phyloP scores from a whole-genome alignment of 2,888 invertebrate species.

The Proisotoma minuta region DNA sequence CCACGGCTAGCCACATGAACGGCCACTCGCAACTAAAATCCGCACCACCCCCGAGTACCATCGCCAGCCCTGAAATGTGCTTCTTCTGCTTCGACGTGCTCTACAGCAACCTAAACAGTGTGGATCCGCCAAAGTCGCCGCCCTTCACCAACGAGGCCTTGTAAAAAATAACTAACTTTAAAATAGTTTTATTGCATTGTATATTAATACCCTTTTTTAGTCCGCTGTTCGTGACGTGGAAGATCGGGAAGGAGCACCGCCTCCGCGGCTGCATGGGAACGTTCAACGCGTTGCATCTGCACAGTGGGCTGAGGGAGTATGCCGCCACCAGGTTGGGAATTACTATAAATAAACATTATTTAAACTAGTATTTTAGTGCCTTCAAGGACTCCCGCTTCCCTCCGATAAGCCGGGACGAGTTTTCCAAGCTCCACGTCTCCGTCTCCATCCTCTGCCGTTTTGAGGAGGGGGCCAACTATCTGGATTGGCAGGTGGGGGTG shows the following conservation, averaged over 20 bases:
- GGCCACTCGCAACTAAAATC: no score
- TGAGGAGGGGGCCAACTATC: constrained; percentile 88
- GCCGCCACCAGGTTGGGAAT: constrained; percentile 72
- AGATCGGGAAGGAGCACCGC: constrained; percentile 90
- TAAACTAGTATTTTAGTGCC: constrained; percentile 63
- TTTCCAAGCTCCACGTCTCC: constrained; percentile 85
- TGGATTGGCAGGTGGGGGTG: constrained; percentile 95
- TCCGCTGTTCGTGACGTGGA: constrained; percentile 99
- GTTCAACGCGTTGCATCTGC: constrained; percentile 93
- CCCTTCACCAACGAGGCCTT: constrained; percentile 91
- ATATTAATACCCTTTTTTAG: constrained; percentile 54
- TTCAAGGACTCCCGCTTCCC: constrained; percentile 95
- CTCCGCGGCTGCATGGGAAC: constrained; percentile 98
- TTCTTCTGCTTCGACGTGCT: constrained; percentile 99
- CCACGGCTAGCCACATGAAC: no score
- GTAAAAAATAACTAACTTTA: constrained; percentile 60
- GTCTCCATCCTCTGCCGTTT: constrained; percentile 95
- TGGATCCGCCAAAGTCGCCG: constrained; percentile 85
- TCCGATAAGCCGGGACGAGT: constrained; percentile 89
- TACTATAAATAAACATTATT: neutral
- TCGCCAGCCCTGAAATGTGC: constrained; percentile 93
- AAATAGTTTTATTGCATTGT: neutral
- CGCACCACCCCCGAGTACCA: no score
- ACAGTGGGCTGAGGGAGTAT: constrained; percentile 90
- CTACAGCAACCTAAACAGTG: constrained; percentile 85